A percentile compares a stretch with the other conserved stretches of the same genome.
Conservation (phyloP, 2,797 vertebrate genomes). For the Leptoclinus maculatus region DNA sequence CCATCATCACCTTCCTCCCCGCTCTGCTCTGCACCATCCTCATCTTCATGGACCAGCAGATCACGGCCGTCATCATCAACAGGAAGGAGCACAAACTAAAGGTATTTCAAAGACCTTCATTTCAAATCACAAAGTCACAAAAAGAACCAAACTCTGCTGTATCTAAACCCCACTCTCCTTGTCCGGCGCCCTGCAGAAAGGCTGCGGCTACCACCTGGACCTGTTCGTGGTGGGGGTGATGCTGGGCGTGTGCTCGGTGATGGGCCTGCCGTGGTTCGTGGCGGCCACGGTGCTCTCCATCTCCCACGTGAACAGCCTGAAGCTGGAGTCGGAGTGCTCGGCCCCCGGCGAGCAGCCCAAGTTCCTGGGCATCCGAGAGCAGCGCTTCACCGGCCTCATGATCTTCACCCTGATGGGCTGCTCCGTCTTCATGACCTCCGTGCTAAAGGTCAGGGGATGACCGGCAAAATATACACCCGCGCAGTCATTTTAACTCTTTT, state of each 20-base stretch:
- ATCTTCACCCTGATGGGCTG: slow-evolving; percentile 99
- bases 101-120: slow-evolving; percentile 76
- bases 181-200: slow-evolving; percentile 88
- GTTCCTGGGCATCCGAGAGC: slow-evolving; percentile 97
- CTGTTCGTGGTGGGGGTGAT: slow-evolving; percentile 96
- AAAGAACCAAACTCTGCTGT: not conserved
- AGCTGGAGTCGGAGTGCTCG: slow-evolving; percentile 97
- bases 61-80: slow-evolving; percentile 99
- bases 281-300: slow-evolving; percentile 99
- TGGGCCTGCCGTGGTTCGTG: slow-evolving; percentile 99
- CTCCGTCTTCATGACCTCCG: slow-evolving; percentile 97
- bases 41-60: slow-evolving; percentile 99
- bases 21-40: slow-evolving; percentile 98
- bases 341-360: slow-evolving; percentile 99
- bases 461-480: not conserved
- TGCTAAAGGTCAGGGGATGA: slow-evolving; percentile 90
- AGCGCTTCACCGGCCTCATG: slow-evolving; percentile 98
- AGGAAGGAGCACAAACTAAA: slow-evolving; percentile 99
- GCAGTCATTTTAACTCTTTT: not conserved
- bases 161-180: not conserved
- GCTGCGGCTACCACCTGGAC: slow-evolving; percentile 98
- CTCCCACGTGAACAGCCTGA: slow-evolving; percentile 97
- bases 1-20: slow-evolving; percentile 90
- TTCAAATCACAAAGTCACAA: not conserved
- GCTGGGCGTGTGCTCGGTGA: slow-evolving; percentile 97